A percentile compares a stretch with the other conserved stretches of the same genome.
phyloP scores from a whole-genome alignment of 2,797 vertebrate genomes.

The Danionella dracula region DNA sequence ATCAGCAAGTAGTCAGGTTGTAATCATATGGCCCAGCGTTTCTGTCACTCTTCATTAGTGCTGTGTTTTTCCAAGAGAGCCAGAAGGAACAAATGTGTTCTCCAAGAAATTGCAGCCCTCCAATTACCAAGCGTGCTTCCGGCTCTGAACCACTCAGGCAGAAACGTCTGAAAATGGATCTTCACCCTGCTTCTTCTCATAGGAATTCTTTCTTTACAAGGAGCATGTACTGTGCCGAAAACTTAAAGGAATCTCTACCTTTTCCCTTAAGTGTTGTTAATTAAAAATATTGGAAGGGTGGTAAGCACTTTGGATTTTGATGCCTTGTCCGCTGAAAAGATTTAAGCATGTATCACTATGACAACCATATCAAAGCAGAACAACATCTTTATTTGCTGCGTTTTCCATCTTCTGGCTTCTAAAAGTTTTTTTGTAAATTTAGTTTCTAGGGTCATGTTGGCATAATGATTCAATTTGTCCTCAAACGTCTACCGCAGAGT shows the following conservation, averaged over 20 bases:
- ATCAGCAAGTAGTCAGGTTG: conserved; percentile 39
- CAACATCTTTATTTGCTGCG: neutral
- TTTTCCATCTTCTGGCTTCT: conserved; percentile 4
- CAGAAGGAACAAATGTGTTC: conserved; percentile 32
- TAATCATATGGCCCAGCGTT: conserved; percentile 47
- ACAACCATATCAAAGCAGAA: conserved; percentile 10
- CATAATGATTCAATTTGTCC: conserved; percentile 27
- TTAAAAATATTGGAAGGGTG: neutral
- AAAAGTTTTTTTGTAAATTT: conserved; percentile 29
- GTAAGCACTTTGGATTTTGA: neutral
- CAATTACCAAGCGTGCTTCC: conserved; percentile 15
- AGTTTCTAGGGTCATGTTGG: conserved; percentile 31
- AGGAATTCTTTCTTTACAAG: conserved; percentile 18
- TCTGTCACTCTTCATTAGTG: conserved; percentile 47
- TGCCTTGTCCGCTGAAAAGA: neutral
- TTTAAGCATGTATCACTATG: neutral
- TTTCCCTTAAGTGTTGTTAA: neutral
- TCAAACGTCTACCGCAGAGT: conserved; percentile 12
- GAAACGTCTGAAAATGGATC: conserved; percentile 35
- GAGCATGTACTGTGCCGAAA: neutral
- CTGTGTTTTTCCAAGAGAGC: conserved; percentile 25
- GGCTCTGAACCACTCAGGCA: conserved; percentile 15
- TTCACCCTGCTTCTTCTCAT: conserved; percentile 1
- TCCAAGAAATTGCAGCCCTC: conserved; percentile 3
- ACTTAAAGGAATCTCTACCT: neutral